These are phyloP conservation scores for Hylaea fasciaria DNA, from an alignment of 2,888 invertebrate genomes.

Conservation along the genomic window DNA sequence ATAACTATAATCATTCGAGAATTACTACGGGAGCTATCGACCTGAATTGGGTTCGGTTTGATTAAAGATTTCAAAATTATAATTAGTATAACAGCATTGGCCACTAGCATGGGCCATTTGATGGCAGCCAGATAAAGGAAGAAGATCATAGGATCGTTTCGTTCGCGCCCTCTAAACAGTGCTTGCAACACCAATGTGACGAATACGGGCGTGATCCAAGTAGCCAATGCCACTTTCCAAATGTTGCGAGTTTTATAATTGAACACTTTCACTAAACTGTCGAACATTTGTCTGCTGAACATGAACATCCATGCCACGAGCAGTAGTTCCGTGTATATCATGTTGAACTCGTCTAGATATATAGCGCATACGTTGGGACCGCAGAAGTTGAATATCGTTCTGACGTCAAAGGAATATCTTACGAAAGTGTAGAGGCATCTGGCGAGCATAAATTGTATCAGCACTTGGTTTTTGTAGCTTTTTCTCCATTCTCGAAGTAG, in stretches of 20 bases:
- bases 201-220: conserved; percentile 61
- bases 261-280: conserved; percentile 68
- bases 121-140: conserved; percentile 55
- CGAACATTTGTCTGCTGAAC: conserved; percentile 71
- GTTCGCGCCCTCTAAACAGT: conserved; percentile 35
- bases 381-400: conserved; percentile 43
- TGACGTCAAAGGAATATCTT: conserved; percentile 60
- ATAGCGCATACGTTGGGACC: conserved; percentile 31
- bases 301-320: conserved; percentile 72
- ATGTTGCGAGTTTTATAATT: conserved; percentile 46
- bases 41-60: conserved; percentile 52
- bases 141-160: conserved; percentile 40
- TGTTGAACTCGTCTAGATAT: conserved; percentile 47
- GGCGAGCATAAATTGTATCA: conserved; percentile 71
- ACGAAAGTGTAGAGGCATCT: conserved; percentile 63
- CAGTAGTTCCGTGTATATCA: conserved; percentile 64
- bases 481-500: conserved; percentile 71
- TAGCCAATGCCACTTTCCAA: conserved; percentile 56
- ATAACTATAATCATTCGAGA: conserved; percentile 62
- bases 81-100: conserved; percentile 62
- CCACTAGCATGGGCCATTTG: conserved; percentile 70
- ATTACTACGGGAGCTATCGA: conserved; percentile 46
- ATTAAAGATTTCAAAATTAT: conserved; percentile 61
- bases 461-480: conserved; percentile 70
- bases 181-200: conserved; percentile 45